phyloP scores from a whole-genome alignment of 2,113 vertebrate species.

The Peromyscus maniculatus region DNA sequence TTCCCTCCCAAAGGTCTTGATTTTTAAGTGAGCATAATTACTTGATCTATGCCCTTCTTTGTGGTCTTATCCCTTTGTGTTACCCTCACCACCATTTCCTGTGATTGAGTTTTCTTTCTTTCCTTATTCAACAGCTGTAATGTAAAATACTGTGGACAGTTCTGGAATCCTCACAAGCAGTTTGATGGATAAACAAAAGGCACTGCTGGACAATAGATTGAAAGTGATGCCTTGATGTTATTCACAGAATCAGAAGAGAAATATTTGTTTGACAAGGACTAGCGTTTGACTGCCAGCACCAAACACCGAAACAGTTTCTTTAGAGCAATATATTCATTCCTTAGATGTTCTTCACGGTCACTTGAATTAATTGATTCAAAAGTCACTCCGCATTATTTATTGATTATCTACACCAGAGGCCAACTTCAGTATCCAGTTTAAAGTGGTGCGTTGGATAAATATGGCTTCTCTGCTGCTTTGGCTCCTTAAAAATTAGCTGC shows the following conservation, averaged over 20 bases:
- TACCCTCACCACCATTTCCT: neutral
- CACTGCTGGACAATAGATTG: neutral
- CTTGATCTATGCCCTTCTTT: neutral
- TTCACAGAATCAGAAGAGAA: neutral
- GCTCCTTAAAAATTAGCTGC: neutral
- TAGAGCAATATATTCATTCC: neutral
- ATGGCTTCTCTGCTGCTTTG: neutral
- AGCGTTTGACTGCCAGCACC: neutral
- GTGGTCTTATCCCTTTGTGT: neutral
- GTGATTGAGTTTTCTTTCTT: neutral
- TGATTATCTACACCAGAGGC: neutral
- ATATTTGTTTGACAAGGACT: neutral
- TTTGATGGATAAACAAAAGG: neutral
- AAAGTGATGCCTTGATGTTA: neutral
- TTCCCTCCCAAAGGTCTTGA: neutral
- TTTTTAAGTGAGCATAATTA: neutral
- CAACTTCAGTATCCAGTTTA: neutral
- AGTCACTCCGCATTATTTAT: slow-evolving; percentile 21
- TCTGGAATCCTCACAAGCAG: neutral
- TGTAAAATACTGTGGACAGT: neutral
- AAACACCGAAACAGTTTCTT: neutral
- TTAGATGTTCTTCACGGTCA: neutral
- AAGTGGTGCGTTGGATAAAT: neutral
- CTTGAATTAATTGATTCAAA: slow-evolving; percentile 44
- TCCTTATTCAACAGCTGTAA: neutral